Evolutionary conservation across 2,113 vertebrate species (phyloP).

Genomic region (Vidua macroura): DNA sequence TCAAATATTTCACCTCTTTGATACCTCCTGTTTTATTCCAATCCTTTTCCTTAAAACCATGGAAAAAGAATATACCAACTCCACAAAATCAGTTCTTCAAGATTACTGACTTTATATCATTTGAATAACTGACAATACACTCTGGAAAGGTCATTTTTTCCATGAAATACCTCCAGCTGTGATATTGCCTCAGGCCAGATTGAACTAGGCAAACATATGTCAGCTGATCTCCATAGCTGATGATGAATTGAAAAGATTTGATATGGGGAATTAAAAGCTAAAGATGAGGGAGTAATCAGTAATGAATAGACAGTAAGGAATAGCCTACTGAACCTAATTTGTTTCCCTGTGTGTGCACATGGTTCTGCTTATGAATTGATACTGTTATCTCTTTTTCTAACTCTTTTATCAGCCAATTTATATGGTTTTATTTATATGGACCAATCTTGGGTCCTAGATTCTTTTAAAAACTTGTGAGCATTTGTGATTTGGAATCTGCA

Average conservation of each 20-base stretch:
- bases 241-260: not conserved
- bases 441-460: not conserved
- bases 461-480: not conserved
- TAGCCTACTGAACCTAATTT: not conserved
- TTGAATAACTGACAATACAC: not conserved
- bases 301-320: not conserved
- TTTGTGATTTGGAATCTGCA: not conserved
- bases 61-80: not conserved
- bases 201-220: not conserved
- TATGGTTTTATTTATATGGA: not conserved
- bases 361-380: slow-evolving; percentile 3
- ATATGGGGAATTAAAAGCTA: slow-evolving; percentile 33
- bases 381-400: not conserved
- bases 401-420: not conserved
- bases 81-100: not conserved
- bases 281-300: slow-evolving; percentile 5
- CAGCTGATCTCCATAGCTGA: not conserved
- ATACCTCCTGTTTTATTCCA: not conserved
- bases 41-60: not conserved
- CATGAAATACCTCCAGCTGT: slow-evolving; percentile 21
- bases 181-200: not conserved
- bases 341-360: not conserved
- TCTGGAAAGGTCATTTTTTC: not conserved
- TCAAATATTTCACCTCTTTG: not conserved
- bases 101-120: not conserved